Evolutionary conservation across 1,140 invertebrate species (phyloP).

Genomic region (Nymphalis io): DNA sequence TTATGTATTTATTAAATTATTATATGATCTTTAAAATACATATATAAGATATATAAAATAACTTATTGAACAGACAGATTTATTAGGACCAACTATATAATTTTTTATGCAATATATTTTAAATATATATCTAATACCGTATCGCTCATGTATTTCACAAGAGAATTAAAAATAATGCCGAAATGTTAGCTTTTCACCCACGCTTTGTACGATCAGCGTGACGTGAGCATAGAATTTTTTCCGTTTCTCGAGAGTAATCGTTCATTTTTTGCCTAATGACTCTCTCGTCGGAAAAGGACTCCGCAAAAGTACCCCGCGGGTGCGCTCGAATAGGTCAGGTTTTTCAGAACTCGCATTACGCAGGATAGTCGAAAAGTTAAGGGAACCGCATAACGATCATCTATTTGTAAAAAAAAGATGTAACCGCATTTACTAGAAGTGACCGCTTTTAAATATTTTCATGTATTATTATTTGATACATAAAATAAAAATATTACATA

Average conservation of each 20-base stretch:
- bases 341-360: conserved; percentile 35
- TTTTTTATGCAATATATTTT: too few relatives aligned
- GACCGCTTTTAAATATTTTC: too few relatives aligned
- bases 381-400: conserved; percentile 18
- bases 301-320: conserved; percentile 36
- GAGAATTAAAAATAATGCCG: not conserved
- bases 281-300: conserved; percentile 42
- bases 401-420: conserved; percentile 8
- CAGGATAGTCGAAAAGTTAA: conserved; percentile 32
- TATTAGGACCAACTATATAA: too few relatives aligned
- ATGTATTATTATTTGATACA: too few relatives aligned
- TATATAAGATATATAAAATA: too few relatives aligned
- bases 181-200: conserved; percentile 13
- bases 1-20: too few relatives aligned
- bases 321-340: conserved; percentile 36
- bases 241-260: conserved; percentile 43
- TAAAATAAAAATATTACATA: too few relatives aligned
- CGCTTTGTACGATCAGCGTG: conserved; percentile 27
- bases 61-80: too few relatives aligned
- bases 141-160: not conserved
- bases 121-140: not conserved
- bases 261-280: conserved; percentile 67
- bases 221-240: conserved; percentile 27
- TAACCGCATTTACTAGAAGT: not conserved
- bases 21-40: too few relatives aligned